Percentiles rank a stretch among this genome's conserved stretches.
Conservation (phyloP, 2,888 invertebrate species). For the Drosophila sordidapex region DNA sequence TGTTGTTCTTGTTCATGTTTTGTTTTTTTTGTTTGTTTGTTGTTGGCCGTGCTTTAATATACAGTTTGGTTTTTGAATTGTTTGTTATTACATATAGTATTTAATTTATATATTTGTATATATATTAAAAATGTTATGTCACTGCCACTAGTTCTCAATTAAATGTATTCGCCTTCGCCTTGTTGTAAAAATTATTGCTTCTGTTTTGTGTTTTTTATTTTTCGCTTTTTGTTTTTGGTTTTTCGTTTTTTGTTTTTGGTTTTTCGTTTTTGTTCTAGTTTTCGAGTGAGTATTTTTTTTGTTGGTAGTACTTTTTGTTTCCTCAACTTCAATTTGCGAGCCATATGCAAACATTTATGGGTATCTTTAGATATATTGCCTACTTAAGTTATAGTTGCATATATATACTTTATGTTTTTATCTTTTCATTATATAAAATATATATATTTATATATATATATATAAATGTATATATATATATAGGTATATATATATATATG, state of each 20-base stretch:
- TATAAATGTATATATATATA: slow-evolving; percentile 56
- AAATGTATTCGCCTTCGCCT: slow-evolving; percentile 47
- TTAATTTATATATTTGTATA: slow-evolving; percentile 30
- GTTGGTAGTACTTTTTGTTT: slow-evolving; percentile 28
- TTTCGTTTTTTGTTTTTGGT: too few relatives aligned
- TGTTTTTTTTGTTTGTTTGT: slow-evolving; percentile 6
- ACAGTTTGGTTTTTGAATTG: slow-evolving; percentile 31
- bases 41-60: slow-evolving; percentile 55
- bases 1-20: slow-evolving; percentile 9
- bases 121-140: slow-evolving; percentile 68
- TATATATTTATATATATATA: slow-evolving; percentile 60
- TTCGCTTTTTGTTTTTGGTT: neutral
- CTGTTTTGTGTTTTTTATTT: slow-evolving; percentile 31
- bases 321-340: slow-evolving; percentile 68
- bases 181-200: slow-evolving; percentile 77
- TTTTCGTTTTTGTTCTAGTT: neutral
- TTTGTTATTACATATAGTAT: slow-evolving; percentile 18
- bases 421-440: slow-evolving; percentile 66
- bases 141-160: slow-evolving; percentile 68
- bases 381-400: slow-evolving; percentile 64
- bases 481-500: slow-evolving; percentile 52
- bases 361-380: slow-evolving; percentile 66
- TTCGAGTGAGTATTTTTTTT: slow-evolving; percentile 28
- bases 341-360: slow-evolving; percentile 72
- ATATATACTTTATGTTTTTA: slow-evolving; percentile 52